Evolutionary conservation across 2,888 invertebrate species (phyloP).

Genomic region (Masnerella sp.): DNA sequence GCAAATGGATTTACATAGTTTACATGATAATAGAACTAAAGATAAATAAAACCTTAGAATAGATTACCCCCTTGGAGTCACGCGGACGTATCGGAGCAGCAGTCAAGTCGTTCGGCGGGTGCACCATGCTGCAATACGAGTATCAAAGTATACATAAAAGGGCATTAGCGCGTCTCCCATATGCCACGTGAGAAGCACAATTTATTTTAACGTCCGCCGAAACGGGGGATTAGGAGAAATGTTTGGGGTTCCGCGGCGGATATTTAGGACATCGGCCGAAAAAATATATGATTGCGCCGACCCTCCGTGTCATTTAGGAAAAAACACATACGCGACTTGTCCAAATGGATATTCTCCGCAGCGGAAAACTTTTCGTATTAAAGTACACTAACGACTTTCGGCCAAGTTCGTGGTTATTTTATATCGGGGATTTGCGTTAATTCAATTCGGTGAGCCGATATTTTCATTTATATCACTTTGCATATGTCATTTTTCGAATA

Average conservation of each 20-base stretch:
- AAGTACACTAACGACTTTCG: constrained; percentile 39
- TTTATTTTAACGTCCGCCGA: constrained; percentile 63
- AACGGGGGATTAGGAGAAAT: constrained; percentile 44
- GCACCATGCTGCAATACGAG: constrained; percentile 73
- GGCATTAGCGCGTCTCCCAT: constrained; percentile 74
- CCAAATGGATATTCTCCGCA: constrained; percentile 25
- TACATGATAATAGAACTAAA: too few relatives aligned
- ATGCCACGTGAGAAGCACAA: constrained; percentile 65
- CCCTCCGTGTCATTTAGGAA: constrained; percentile 34
- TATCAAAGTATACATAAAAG: constrained; percentile 72
- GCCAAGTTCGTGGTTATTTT: constrained; percentile 9
- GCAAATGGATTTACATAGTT: too few relatives aligned
- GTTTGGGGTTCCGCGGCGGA: constrained; percentile 40
- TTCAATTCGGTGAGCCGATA: constrained; percentile 26
- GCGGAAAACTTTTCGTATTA: constrained; percentile 49
- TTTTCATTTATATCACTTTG: constrained; percentile 1
- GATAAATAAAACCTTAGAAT: too few relatives aligned
- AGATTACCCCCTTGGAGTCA: constrained; percentile 40
- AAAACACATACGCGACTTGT: constrained; percentile 43
- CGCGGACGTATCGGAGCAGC: constrained; percentile 12
- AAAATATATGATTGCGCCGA: constrained; percentile 48
- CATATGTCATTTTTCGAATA: too few relatives aligned
- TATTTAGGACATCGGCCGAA: constrained; percentile 45
- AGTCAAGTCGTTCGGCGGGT: constrained; percentile 28
- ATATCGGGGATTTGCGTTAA: constrained; percentile 26